phyloP scores from a whole-genome alignment of 30 jellyfish, hydroid and myxozoan genomes.

The Rhopilema esculentum region DNA sequence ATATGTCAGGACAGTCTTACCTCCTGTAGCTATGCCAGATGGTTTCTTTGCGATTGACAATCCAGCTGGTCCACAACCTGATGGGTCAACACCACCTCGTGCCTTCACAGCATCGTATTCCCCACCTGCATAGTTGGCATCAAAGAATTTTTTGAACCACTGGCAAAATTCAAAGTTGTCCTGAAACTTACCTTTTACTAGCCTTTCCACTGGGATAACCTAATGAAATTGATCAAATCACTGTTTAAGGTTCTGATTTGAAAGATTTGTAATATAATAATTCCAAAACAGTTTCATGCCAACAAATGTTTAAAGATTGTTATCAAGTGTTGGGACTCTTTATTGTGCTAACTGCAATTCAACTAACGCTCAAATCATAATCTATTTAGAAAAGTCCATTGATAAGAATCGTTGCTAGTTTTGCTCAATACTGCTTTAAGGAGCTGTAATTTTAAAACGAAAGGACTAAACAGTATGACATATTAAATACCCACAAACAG shows the following conservation, averaged over 20 bases:
- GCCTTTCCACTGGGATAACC: slow-evolving; percentile 84
- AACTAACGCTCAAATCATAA: no score
- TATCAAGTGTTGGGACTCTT: no score
- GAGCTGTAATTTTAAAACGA: no score
- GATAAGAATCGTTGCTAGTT: no score
- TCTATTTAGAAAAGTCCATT: no score
- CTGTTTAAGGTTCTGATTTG: neutral
- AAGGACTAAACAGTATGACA: no score
- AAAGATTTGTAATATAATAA: neutral
- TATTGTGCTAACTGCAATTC: no score
- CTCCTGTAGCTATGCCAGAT: slow-evolving; percentile 43
- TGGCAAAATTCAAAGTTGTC: slow-evolving; percentile 93
- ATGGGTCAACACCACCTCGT: slow-evolving; percentile 86
- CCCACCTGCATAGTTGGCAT: slow-evolving; percentile 92
- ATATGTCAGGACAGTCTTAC: neutral
- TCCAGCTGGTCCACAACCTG: slow-evolving; percentile 45
- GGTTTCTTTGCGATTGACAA: slow-evolving; percentile 55
- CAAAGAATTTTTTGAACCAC: slow-evolving; percentile 92
- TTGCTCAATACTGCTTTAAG: no score
- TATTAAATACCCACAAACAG: no score
- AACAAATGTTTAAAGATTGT: neutral
- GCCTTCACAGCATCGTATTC: slow-evolving; percentile 82
- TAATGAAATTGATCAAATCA: slow-evolving; percentile 5
- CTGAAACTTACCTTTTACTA: slow-evolving; percentile 83
- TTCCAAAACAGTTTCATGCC: neutral